phyloP scores from a whole-genome alignment of 2,797 vertebrate genomes.

The Parotocinclus haroldoi region DNA sequence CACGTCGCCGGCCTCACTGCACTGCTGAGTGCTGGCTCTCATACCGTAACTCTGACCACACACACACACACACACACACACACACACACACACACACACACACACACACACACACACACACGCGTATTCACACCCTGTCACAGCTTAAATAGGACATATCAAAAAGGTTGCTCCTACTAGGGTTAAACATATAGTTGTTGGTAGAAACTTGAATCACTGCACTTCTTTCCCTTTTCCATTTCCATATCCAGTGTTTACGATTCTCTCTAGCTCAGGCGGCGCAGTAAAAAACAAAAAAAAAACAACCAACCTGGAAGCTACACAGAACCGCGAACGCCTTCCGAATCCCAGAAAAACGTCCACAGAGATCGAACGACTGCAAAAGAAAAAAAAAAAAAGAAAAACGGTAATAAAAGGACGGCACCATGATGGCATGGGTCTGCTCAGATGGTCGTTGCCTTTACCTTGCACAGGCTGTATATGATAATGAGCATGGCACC shows the following conservation, averaged over 20 bases:
- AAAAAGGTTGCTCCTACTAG: no score
- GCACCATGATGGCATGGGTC: not conserved
- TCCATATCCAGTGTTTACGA: no score
- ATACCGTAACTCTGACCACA: slow-evolving; percentile 81
- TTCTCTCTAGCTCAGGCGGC: no score
- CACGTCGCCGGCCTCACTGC: slow-evolving; percentile 88
- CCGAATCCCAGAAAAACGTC: slow-evolving; percentile 83
- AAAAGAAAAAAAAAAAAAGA: slow-evolving; percentile 53
- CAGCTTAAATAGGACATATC: no score
- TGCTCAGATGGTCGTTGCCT: not conserved
- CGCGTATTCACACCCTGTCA: not conserved
- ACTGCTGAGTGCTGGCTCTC: slow-evolving; percentile 91
- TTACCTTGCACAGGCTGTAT: slow-evolving; percentile 95
- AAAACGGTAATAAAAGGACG: not conserved
- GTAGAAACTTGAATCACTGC: not conserved
- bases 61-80: not conserved
- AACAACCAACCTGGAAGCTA: slow-evolving; percentile 83
- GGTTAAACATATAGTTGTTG: no score
- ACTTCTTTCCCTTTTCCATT: no score
- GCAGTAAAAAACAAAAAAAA: not conserved
- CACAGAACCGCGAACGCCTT: slow-evolving; percentile 89
- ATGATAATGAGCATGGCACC: slow-evolving; percentile 89
- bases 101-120: slow-evolving; percentile 6
- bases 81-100: slow-evolving; percentile 1
- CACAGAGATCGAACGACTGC: slow-evolving; percentile 94